Conservation (phyloP, 2,113 vertebrate species). For the Sarotherodon lohbergeri region DNA sequence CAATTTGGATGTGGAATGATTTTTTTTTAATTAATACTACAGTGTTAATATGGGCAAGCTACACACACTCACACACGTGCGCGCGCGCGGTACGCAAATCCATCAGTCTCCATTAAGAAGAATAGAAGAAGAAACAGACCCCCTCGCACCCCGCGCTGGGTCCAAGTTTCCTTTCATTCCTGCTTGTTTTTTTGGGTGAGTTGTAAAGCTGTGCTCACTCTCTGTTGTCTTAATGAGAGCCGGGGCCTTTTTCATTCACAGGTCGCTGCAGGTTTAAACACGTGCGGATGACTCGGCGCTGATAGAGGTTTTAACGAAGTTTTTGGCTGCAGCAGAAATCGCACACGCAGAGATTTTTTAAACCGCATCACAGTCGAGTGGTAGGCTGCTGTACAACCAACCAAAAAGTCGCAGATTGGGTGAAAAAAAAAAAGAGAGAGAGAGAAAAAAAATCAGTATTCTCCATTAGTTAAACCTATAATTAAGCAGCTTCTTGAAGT, state of each 20-base stretch:
- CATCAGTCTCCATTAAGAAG: slow-evolving; percentile 69
- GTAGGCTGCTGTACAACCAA: not conserved
- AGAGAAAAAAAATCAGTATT: not conserved
- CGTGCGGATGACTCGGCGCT: not conserved
- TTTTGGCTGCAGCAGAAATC: not conserved
- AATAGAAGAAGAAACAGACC: slow-evolving; percentile 12
- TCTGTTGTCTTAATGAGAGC: not conserved
- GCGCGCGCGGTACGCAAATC: slow-evolving; percentile 68
- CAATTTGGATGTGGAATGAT: slow-evolving; percentile 98
- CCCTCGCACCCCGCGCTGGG: slow-evolving; percentile 5
- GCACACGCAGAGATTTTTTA: not conserved
- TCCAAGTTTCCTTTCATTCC: not conserved
- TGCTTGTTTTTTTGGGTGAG: not conserved
- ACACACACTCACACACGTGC: slow-evolving; percentile 64
- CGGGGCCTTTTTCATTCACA: not conserved
- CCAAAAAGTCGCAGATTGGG: not conserved
- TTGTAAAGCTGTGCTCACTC: not conserved
- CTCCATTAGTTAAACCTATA: slow-evolving; percentile 40
- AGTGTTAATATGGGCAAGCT: slow-evolving; percentile 77
- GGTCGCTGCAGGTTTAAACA: slow-evolving; percentile 22
- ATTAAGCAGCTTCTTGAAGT: slow-evolving; percentile 48
- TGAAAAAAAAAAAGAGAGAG: not conserved
- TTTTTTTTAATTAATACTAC: slow-evolving; percentile 95
- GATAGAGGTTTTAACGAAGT: not conserved
- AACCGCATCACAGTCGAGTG: not conserved